Evolutionary conservation across 2,113 vertebrate genomes (phyloP), one percentile per base, ranked within the genome.

Genomic region (Galbula dea): DNA sequence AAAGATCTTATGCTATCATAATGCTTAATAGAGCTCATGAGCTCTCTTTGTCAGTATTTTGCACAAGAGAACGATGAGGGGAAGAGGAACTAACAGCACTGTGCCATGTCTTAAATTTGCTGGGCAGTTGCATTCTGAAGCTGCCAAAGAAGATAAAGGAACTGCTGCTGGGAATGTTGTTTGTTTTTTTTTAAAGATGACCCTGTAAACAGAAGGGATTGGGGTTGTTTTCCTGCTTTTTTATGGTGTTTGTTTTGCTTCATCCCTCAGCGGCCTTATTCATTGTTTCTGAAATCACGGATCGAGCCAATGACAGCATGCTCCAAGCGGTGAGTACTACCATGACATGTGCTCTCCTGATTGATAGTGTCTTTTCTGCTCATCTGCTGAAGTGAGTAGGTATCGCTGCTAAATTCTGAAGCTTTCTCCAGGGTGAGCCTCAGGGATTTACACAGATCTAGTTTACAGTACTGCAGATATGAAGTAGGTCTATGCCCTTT

Each of bases 291-390:
- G 98, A 98, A 95, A 97, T 99, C 86, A 98, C 98, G 1, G 99
- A 99, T 89, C 98, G 97, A 88, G 98, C 99, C 94, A 99, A 98
- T 2, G 99, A 99, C 96, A 98, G 98, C 95, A 98, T 99, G 96
- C 98, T 98, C 79, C 98, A 99, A 84, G 99, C 99, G 98, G 99
- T 99, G 95, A 99, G 99, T 98, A 14, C 46, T 29, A 30, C 61
- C 43, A 21, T 23, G n/a, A 37, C 6, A 2, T 23, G 39, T 15
- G 59, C 43, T 68, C 21, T 76, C 19, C 46, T 74, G 22, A 34
- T n/a, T 15, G 3, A 10, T 11, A 41, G 3, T 51, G 45, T 43
- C 39, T 79, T 66, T 77, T 89, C 51, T 72, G 45, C 15, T 43
- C 57, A 55, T 58, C 59, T 84, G 37, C 46, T 83, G 37, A 73